These are phyloP conservation scores for Peromyscus leucopus DNA, from an alignment of 2,113 vertebrate species.

Conservation along the genomic window DNA sequence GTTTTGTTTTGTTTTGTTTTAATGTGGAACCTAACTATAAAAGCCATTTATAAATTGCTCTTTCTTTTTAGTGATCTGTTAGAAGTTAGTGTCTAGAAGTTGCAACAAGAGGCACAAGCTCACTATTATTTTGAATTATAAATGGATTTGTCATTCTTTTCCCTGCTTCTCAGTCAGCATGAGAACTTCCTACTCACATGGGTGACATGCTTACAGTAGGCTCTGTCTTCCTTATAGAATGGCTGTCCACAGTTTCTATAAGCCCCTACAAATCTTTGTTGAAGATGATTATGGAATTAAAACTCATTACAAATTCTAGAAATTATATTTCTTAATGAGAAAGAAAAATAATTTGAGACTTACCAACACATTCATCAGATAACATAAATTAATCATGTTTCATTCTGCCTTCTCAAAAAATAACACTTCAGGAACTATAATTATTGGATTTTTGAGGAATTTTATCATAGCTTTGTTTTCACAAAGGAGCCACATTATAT, in stretches of 20 bases:
- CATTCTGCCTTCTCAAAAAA: slow-evolving; percentile 25
- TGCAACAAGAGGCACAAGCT: accelerated
- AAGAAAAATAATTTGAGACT: slow-evolving; percentile 17
- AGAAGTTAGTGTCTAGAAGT: background rate
- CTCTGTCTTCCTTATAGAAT: background rate
- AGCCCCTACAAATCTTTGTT: background rate
- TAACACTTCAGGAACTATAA: slow-evolving; percentile 55
- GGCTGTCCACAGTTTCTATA: background rate
- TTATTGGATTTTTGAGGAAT: slow-evolving; percentile 64
- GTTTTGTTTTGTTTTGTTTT: too few relatives aligned
- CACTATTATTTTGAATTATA: slow-evolving; percentile 39
- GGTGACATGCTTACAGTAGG: background rate
- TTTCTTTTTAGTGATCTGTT: background rate
- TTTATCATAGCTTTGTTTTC: slow-evolving; percentile 69
- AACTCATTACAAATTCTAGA: background rate
- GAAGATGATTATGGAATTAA: background rate
- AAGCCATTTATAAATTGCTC: background rate
- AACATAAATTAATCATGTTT: background rate
- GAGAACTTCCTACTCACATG: background rate
- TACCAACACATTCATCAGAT: slow-evolving; percentile 20
- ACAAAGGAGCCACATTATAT: slow-evolving; percentile 68
- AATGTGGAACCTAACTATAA: background rate
- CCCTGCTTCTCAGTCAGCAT: background rate
- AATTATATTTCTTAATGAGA: background rate
- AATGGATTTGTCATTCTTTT: background rate